A percentile compares a stretch with the other conserved stretches of the same genome.
Evolutionary conservation across 1,140 invertebrate genomes (phyloP).

Genomic region (Cherax destructor): DNA sequence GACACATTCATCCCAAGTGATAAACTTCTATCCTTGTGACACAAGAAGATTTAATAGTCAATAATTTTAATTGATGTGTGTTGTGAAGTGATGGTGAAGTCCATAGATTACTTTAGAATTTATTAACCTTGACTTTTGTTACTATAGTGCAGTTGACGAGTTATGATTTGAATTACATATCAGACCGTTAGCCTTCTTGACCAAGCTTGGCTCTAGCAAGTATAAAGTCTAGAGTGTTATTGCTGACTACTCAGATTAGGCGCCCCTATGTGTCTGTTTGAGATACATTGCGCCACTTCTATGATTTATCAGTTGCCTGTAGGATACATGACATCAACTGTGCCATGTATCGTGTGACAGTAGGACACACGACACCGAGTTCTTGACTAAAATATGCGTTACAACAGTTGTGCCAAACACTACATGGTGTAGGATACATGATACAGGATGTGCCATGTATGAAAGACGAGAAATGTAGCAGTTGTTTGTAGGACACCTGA

Average conservation of each 20-base stretch:
- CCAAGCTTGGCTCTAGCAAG: not conserved
- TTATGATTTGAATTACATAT: constrained; percentile 12
- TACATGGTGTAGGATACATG: too few relatives aligned
- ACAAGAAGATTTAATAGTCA: not conserved
- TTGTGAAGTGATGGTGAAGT: not conserved
- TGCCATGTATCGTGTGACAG: constrained; percentile 6
- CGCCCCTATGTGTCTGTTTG: too few relatives aligned
- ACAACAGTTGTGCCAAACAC: too few relatives aligned
- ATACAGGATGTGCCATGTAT: too few relatives aligned
- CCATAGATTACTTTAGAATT: not conserved
- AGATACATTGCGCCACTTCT: not conserved
- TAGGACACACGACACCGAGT: not conserved
- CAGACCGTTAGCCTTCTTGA: not conserved
- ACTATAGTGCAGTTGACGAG: not conserved
- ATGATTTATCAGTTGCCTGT: constrained; percentile 3
- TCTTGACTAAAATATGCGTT: not conserved
- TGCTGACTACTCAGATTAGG: too few relatives aligned
- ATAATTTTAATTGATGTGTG: not conserved
- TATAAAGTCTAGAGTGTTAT: not conserved
- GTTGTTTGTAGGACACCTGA: constrained; percentile 4
- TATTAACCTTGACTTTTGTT: not conserved
- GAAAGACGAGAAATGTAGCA: not conserved
- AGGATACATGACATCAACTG: not conserved
- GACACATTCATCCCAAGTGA: not conserved
- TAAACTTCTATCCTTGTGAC: not conserved